These are phyloP conservation scores for Zele albiditarsus DNA, from an alignment of 2,888 invertebrate species.

Conservation along the genomic window DNA sequence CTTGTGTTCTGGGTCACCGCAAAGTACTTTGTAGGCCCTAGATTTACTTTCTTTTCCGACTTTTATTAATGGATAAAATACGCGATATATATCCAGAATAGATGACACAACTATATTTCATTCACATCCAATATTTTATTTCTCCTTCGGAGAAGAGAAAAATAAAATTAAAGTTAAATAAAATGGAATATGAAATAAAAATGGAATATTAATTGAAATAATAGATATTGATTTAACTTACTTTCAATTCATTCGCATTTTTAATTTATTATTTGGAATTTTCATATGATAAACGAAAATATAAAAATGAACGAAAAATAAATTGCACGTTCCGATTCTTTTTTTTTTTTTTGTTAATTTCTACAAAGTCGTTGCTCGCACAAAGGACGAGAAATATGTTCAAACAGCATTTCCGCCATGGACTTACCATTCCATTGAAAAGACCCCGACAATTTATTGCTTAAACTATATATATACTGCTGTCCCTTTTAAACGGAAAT, in stretches of 20 bases:
- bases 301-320: not conserved
- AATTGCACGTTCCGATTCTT: not conserved
- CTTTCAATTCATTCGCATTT: too few species aligned
- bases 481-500: constrained; percentile 31
- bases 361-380: not conserved
- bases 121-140: constrained; percentile 7
- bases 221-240: not conserved
- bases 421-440: not conserved
- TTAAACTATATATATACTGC: constrained; percentile 18
- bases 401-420: not conserved
- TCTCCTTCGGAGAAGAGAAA: not conserved
- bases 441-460: constrained; percentile 33
- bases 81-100: constrained; percentile 21
- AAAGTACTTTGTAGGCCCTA: constrained; percentile 53
- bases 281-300: constrained; percentile 10
- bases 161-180: not conserved
- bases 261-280: not conserved
- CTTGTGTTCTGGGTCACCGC: constrained; percentile 57
- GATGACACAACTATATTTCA: not conserved
- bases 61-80: constrained; percentile 56
- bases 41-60: constrained; percentile 52
- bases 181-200: not conserved
- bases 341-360: not conserved
- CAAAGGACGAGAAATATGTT: constrained; percentile 18
- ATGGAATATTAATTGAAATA: not conserved